Evolutionary conservation across 2,888 invertebrate species (phyloP), one percentile per base, ranked within the genome.

Genomic region (Agriopis aurantiaria): DNA sequence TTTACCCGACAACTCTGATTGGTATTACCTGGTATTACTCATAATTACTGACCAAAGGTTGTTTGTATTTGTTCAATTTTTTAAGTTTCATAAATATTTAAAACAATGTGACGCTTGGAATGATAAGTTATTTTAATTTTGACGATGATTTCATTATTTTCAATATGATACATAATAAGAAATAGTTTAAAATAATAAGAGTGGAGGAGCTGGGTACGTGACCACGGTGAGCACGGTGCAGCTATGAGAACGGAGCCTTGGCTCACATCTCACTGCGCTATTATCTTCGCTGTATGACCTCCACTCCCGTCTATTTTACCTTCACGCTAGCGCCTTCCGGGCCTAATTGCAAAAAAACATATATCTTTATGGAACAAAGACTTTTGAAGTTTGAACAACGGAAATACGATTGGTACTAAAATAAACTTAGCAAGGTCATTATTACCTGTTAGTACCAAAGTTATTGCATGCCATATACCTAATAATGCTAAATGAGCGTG

Each of bases 231-330:
- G 75, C 80, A 81, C 76, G 76, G 40, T 61, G 62, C 14, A 65
- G 17, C 57, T 61, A 53, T 65, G 66, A 69, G 76, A 66, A 59
- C 45, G 12, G 40, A 70, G 65, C 82, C 83, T 83, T 83, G 82
- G 81, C 79, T 80, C 69, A 56, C 63, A 59, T 80, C 78, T 80
- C 68, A 52, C 63, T 55, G 56, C 48, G 65, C 40, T 57, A 41
- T 65, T 60, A 69, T 69, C 56, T 69, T 59, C 49, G 9, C 14
- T 17, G 43, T 48, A 23, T 11, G 65, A 49, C 65, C 69, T 65
- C 58, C 3, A 8, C 53, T 23, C 52, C 46, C 55, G 56, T 51
- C 60, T 56, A 51, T 40, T 33, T 65, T 53, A 58, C 65, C 69
- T 69, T 69, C 69, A 69, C 14, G 61, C 57, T 9, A 57, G n/a